These are phyloP conservation scores for Candoia aspera DNA, from an alignment of 2,113 vertebrate genomes.

Conservation along the genomic window DNA sequence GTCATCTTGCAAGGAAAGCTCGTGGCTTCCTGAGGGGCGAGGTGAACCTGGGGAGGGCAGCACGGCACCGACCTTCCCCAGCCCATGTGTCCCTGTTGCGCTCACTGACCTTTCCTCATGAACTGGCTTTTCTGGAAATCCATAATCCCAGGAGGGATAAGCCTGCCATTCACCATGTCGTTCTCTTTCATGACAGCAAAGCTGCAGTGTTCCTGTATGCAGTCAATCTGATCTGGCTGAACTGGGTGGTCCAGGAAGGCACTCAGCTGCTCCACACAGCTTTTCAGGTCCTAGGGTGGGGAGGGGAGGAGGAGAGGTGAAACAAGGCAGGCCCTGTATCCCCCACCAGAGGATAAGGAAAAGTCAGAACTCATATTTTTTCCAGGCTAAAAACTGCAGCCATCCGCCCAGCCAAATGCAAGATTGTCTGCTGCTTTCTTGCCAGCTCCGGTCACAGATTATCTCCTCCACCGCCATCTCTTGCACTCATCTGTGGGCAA, in stretches of 20 bases:
- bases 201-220: slow-evolving; percentile 73
- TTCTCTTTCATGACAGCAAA: slow-evolving; percentile 84
- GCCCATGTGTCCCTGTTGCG: no score
- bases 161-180: slow-evolving; percentile 80
- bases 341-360: neutral
- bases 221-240: slow-evolving; percentile 63
- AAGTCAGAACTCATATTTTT: neutral
- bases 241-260: slow-evolving; percentile 75
- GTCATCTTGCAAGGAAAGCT: neutral
- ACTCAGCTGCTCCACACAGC: slow-evolving; percentile 68
- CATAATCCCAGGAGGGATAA: slow-evolving; percentile 76
- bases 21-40: neutral
- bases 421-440: no score
- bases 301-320: neutral
- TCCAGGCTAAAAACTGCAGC: neutral
- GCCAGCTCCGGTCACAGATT: no score
- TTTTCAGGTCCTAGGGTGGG: slow-evolving; percentile 71
- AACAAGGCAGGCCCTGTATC: no score
- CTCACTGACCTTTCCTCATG: slow-evolving; percentile 83
- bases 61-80: rapidly evolving
- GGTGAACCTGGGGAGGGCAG: neutral
- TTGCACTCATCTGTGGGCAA: rapidly evolving
- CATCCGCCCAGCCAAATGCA: no score
- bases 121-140: slow-evolving; percentile 82
- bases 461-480: neutral